Conservation (phyloP, 2,113 vertebrate genomes). For the Syngnathus scovelli region DNA sequence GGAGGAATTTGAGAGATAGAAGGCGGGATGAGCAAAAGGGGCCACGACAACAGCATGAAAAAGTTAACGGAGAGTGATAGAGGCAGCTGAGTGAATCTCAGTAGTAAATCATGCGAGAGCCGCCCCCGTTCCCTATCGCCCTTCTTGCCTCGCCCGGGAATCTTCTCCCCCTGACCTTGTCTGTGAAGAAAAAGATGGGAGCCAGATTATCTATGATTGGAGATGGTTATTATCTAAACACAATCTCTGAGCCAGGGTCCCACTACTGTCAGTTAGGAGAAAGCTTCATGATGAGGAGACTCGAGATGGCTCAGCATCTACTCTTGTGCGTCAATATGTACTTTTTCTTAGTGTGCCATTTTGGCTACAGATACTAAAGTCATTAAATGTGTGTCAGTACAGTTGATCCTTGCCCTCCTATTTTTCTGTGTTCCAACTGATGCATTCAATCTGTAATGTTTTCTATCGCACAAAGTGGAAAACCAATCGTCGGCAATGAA, state of each 20-base stretch:
- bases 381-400: no score
- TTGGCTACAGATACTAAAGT: neutral
- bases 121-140: slow-evolving; percentile 56
- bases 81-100: slow-evolving; percentile 70
- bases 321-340: slow-evolving; percentile 59
- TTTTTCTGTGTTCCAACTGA: no score
- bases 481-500: neutral
- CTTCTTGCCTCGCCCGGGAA: slow-evolving; percentile 52
- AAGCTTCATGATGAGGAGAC: slow-evolving; percentile 57
- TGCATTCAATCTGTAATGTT: no score
- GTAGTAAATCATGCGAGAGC: slow-evolving; percentile 69
- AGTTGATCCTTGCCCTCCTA: no score
- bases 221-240: slow-evolving; percentile 79
- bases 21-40: slow-evolving; percentile 53
- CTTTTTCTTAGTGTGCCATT: slow-evolving; percentile 52
- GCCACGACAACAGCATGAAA: slow-evolving; percentile 63
- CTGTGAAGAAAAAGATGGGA: slow-evolving; percentile 71
- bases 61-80: slow-evolving; percentile 71
- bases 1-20: slow-evolving; percentile 53
- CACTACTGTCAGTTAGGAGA: slow-evolving; percentile 54
- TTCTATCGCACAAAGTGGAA: neutral
- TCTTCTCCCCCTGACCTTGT: slow-evolving; percentile 74
- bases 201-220: slow-evolving; percentile 77
- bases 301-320: slow-evolving; percentile 59
- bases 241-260: slow-evolving; percentile 68